Conservation (phyloP, 2,113 vertebrate genomes). For the Salminus brasiliensis region DNA sequence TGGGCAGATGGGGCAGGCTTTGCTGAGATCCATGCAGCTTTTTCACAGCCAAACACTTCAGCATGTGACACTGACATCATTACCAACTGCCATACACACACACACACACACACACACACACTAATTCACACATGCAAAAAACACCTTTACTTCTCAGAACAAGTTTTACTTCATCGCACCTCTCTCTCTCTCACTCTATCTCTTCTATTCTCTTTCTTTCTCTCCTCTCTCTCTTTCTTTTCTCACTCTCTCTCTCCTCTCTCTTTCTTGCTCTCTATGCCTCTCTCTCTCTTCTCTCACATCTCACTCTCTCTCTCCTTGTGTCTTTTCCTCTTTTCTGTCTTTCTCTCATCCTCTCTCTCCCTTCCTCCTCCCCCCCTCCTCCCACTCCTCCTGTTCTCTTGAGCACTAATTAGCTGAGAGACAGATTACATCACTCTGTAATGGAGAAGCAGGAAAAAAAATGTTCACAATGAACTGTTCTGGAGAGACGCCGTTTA, state of each 20-base stretch:
- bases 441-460: background rate
- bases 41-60: conserved; percentile 1
- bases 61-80: conserved; percentile 42
- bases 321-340: background rate
- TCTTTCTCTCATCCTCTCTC: background rate
- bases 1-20: conserved; percentile 35
- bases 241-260: background rate
- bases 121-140: background rate
- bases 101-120: conserved; percentile 16
- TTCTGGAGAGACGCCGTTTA: conserved; percentile 1
- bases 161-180: background rate
- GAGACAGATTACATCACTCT: conserved; percentile 26
- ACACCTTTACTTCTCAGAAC: conserved; percentile 7
- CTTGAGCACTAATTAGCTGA: conserved; percentile 30
- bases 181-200: background rate
- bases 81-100: conserved; percentile 20
- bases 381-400: background rate
- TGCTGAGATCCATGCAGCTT: conserved; percentile 12
- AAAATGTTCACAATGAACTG: background rate
- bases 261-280: background rate
- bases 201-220: background rate
- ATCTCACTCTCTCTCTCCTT: background rate
- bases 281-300: background rate
- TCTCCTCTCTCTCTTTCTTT: background rate
- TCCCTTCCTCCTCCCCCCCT: background rate